Evolutionary conservation across 2,888 invertebrate species (phyloP).

Genomic region (Listrodromus nycthemerus): DNA sequence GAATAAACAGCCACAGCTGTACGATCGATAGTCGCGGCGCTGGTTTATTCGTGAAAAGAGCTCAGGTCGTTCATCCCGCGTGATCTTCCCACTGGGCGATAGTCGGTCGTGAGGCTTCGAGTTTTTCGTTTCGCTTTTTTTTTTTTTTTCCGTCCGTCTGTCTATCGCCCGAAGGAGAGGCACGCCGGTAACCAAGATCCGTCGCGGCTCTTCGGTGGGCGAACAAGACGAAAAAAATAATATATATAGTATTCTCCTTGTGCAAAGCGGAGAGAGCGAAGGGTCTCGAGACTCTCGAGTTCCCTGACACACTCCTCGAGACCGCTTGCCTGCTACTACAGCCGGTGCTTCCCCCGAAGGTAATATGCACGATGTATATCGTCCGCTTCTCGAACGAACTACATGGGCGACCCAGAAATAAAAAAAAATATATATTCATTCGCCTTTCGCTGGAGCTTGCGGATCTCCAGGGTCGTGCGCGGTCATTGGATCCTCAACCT

Average conservation of each 20-base stretch:
- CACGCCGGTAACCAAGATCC: slow-evolving; percentile 37
- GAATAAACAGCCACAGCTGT: slow-evolving; percentile 19
- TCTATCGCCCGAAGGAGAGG: slow-evolving; percentile 53
- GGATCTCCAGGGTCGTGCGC: slow-evolving; percentile 50
- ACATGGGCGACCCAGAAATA: slow-evolving; percentile 50
- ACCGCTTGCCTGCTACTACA: slow-evolving; percentile 28
- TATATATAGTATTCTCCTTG: slow-evolving; percentile 36
- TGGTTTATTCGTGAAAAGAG: slow-evolving; percentile 55
- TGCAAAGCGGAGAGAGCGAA: slow-evolving; percentile 39
- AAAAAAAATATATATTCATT: slow-evolving; percentile 74
- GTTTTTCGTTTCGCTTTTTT: slow-evolving; percentile 29
- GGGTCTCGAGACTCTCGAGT: slow-evolving; percentile 47
- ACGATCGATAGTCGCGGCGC: slow-evolving; percentile 52
- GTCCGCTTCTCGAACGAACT: background rate
- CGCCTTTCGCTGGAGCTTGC: slow-evolving; percentile 39
- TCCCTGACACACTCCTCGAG: slow-evolving; percentile 61
- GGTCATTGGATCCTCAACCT: slow-evolving; percentile 59
- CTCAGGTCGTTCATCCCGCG: slow-evolving; percentile 56
- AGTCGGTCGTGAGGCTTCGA: slow-evolving; percentile 39
- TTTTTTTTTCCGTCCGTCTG: slow-evolving; percentile 41
- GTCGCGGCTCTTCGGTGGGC: slow-evolving; percentile 29
- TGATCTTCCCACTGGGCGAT: slow-evolving; percentile 32
- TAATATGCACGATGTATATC: slow-evolving; percentile 23
- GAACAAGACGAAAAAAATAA: slow-evolving; percentile 5
- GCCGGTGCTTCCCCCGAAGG: slow-evolving; percentile 26